Evolutionary conservation across 35 echinoderm and acorn worm species (phyloP).

Genomic region (Strongylocentrotus purpuratus): DNA sequence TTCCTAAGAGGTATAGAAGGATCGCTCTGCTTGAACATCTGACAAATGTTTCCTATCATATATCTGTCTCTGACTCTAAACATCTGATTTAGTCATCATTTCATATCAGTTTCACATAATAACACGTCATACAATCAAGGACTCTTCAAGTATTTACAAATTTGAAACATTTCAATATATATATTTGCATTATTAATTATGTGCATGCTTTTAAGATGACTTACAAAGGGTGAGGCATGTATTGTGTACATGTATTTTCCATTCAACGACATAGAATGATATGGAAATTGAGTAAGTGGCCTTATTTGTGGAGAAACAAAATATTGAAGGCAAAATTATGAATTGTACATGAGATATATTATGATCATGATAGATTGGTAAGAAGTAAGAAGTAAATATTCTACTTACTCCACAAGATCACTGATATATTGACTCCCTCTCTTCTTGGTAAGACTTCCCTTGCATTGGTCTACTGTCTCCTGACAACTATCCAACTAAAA

Average conservation of each 20-base stretch:
- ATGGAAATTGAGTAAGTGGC: background rate
- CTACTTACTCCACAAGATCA: constrained; percentile 50
- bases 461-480: constrained; percentile 65
- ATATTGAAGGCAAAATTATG: no score
- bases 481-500: constrained; percentile 69
- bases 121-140: background rate
- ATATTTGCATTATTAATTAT: no score
- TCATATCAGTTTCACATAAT: background rate
- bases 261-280: background rate
- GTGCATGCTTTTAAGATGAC: no score
- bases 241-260: background rate
- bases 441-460: constrained; percentile 55
- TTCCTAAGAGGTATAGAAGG: background rate
- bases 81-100: background rate
- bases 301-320: background rate
- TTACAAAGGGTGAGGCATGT: background rate
- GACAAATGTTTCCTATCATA: background rate
- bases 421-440: constrained; percentile 61
- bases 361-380: no score
- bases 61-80: background rate
- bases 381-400: background rate
- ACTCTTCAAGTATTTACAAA: background rate
- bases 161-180: background rate
- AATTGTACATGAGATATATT: no score
- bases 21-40: background rate